Conservation (phyloP, 1,140 invertebrate genomes). For the Telenomus remus region DNA sequence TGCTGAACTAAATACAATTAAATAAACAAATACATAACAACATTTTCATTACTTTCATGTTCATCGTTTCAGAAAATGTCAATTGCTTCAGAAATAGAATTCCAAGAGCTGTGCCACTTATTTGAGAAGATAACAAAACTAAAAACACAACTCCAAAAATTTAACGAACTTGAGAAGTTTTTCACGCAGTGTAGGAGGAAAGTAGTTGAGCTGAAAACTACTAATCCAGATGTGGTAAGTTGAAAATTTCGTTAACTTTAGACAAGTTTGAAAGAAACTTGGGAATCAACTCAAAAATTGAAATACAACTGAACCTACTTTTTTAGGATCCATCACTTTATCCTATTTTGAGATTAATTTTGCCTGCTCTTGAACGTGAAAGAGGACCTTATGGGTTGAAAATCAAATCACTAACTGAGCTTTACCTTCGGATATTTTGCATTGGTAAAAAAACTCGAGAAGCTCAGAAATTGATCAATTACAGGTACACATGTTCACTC, state of each 20-base stretch:
- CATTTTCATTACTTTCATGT: too few relatives aligned
- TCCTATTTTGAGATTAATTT: constrained; percentile 82
- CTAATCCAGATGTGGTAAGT: constrained; percentile 57
- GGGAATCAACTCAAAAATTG: too few relatives aligned
- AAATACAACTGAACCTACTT: constrained; percentile 33
- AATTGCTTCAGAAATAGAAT: constrained; percentile 67
- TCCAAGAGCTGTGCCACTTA: constrained; percentile 71
- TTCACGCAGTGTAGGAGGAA: constrained; percentile 74
- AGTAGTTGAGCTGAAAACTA: constrained; percentile 58
- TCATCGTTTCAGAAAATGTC: constrained; percentile 56
- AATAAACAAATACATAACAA: too few relatives aligned
- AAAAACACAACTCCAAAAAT: constrained; percentile 71
- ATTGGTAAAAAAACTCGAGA: constrained; percentile 80
- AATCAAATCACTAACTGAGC: constrained; percentile 79
- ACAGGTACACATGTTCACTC: constrained; percentile 68
- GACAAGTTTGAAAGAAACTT: too few relatives aligned
- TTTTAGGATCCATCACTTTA: constrained; percentile 78
- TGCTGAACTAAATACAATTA: too few relatives aligned
- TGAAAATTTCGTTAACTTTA: constrained; percentile 11
- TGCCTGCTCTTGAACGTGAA: constrained; percentile 82
- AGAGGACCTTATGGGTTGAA: constrained; percentile 81
- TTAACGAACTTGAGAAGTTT: constrained; percentile 75
- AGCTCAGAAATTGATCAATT: constrained; percentile 80
- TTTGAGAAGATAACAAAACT: constrained; percentile 77
- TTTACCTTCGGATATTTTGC: constrained; percentile 82